Conservation (phyloP, 2,113 vertebrate genomes). For the Falco punctatus region DNA sequence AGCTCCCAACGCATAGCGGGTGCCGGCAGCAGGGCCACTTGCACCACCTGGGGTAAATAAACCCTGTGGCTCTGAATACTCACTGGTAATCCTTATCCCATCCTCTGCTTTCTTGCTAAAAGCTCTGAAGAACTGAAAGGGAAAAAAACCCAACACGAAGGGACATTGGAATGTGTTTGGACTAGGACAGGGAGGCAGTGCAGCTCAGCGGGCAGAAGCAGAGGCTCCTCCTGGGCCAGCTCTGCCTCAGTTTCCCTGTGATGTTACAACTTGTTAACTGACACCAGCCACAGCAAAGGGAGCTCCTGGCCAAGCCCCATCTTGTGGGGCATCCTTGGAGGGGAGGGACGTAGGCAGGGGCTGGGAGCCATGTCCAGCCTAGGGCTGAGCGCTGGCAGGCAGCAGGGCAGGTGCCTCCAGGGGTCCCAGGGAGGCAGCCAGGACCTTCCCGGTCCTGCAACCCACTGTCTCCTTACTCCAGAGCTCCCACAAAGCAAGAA, state of each 20-base stretch:
- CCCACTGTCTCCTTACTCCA: background rate
- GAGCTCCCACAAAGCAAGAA: background rate
- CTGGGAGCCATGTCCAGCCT: background rate
- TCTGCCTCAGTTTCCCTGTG: background rate
- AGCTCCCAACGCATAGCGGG: fast-evolving
- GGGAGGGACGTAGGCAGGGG: background rate
- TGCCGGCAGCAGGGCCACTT: background rate
- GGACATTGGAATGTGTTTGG: background rate
- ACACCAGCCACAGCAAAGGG: background rate
- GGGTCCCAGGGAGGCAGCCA: background rate
- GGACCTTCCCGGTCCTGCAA: background rate
- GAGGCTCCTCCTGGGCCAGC: background rate
- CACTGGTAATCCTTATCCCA: constrained; percentile 78
- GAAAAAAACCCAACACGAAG: background rate
- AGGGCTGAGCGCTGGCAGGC: background rate
- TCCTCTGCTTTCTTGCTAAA: constrained; percentile 74
- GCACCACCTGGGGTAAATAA: background rate
- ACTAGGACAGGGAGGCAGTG: background rate
- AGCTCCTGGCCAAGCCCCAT: fast-evolving
- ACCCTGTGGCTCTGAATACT: background rate
- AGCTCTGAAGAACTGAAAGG: constrained; percentile 86
- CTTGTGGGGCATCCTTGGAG: fast-evolving
- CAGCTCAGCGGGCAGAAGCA: background rate
- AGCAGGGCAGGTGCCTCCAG: background rate
- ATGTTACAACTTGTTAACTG: fast-evolving